These are phyloP conservation scores for Palythoa grandiflora DNA, from an alignment of 92 coral and sea anemone genomes.

Conservation along the genomic window DNA sequence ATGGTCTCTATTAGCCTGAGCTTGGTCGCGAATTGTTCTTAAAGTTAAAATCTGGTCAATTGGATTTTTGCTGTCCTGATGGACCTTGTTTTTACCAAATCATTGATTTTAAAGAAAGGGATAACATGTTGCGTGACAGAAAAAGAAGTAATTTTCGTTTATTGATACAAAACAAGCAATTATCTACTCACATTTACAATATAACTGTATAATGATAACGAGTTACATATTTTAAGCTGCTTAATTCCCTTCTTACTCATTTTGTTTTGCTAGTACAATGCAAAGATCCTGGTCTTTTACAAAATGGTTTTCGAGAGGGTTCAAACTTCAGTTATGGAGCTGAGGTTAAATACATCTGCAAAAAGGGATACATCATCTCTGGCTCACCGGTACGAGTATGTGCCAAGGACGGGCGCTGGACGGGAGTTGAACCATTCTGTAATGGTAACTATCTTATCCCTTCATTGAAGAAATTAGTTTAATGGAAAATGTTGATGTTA, in stretches of 20 bases:
- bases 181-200: not conserved
- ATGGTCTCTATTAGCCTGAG: no score
- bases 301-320: slow-evolving; percentile 54
- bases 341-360: slow-evolving; percentile 65
- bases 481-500: not conserved
- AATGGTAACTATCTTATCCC: slow-evolving; percentile 60
- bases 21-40: no score
- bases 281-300: slow-evolving; percentile 28
- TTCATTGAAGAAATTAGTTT: not conserved
- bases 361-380: slow-evolving; percentile 72
- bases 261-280: slow-evolving; percentile 41
- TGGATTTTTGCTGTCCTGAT: no score
- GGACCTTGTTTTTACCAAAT: no score
- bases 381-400: slow-evolving; percentile 81
- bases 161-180: no score
- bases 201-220: not conserved
- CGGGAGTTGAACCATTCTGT: slow-evolving; percentile 80
- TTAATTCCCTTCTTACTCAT: not conserved
- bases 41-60: no score
- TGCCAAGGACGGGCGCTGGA: slow-evolving; percentile 73
- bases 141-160: no score
- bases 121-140: no score
- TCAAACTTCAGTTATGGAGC: slow-evolving; percentile 52
- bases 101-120: no score
- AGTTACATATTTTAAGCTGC: not conserved